Evolutionary conservation across 2,113 vertebrate genomes (phyloP).

Genomic region (Chionodraco myersi): DNA sequence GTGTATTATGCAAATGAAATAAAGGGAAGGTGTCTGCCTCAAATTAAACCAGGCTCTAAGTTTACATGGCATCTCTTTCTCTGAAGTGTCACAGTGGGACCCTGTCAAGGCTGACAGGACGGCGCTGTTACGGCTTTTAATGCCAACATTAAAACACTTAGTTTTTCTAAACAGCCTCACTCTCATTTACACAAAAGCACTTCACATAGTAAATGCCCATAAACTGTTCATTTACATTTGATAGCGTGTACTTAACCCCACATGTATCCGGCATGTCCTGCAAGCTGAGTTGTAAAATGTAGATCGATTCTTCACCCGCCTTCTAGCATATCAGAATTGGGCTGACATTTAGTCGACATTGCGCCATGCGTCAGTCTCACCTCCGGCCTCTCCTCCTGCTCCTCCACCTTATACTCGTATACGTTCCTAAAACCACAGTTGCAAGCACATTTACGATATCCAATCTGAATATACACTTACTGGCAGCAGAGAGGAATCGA

Average conservation of each 20-base stretch:
- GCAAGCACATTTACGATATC: slow-evolving; percentile 73
- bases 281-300: background rate
- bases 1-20: slow-evolving; percentile 44
- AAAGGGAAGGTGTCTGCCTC: slow-evolving; percentile 30
- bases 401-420: slow-evolving; percentile 42
- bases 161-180: slow-evolving; percentile 16
- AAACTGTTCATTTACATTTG: slow-evolving; percentile 22
- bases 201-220: slow-evolving; percentile 24
- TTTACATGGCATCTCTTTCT: slow-evolving; percentile 28
- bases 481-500: slow-evolving; percentile 37
- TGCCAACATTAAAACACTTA: slow-evolving; percentile 46
- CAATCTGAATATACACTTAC: slow-evolving; percentile 65
- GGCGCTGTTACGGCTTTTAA: slow-evolving; percentile 39
- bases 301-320: slow-evolving; percentile 4
- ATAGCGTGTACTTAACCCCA: slow-evolving; percentile 29
- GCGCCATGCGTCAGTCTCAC: slow-evolving; percentile 70
- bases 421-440: slow-evolving; percentile 51
- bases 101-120: slow-evolving; percentile 25
- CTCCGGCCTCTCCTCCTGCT: slow-evolving; percentile 43
- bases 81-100: slow-evolving; percentile 15
- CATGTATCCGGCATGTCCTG: slow-evolving; percentile 13
- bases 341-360: slow-evolving; percentile 77
- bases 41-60: slow-evolving; percentile 35
- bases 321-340: slow-evolving; percentile 68
- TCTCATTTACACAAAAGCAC: slow-evolving; percentile 37